These are phyloP conservation scores for Epizoanthus fatuus DNA, from an alignment of 92 coral and sea anemone genomes.

Conservation along the genomic window DNA sequence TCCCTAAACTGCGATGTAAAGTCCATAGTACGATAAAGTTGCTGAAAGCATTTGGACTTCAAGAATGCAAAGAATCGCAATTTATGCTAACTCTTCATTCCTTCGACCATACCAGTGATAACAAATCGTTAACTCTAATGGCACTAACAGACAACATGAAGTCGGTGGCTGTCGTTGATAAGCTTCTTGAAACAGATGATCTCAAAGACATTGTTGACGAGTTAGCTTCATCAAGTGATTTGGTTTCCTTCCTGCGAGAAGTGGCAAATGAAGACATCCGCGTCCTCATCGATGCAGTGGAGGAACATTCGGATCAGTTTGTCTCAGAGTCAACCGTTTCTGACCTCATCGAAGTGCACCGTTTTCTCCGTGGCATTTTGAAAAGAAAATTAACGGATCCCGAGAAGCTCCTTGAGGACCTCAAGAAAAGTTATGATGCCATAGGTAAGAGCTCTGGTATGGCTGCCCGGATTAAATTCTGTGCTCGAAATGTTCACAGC, in stretches of 20 bases:
- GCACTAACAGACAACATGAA: constrained; percentile 20
- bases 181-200: constrained; percentile 52
- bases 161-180: constrained; percentile 52
- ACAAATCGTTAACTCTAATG: constrained; percentile 6
- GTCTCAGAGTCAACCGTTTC: constrained; percentile 95
- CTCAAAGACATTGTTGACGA: constrained; percentile 70
- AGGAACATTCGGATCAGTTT: constrained; percentile 96
- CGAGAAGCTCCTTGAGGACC: constrained; percentile 41
- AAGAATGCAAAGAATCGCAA: background rate
- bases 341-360: constrained; percentile 93
- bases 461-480: constrained; percentile 89
- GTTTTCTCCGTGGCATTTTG: constrained; percentile 81
- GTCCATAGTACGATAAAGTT: constrained; percentile 58
- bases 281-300: constrained; percentile 94
- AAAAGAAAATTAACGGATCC: constrained; percentile 53
- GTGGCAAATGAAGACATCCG: constrained; percentile 94
- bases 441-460: constrained; percentile 59
- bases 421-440: constrained; percentile 43
- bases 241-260: constrained; percentile 77
- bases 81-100: constrained; percentile 7
- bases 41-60: constrained; percentile 66
- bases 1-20: constrained; percentile 59
- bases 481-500: constrained; percentile 88
- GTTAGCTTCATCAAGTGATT: constrained; percentile 76
- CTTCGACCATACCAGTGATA: background rate